These are phyloP conservation scores for Hydroisotoma schaefferi DNA, from an alignment of 2,888 invertebrate species.

Conservation along the genomic window DNA sequence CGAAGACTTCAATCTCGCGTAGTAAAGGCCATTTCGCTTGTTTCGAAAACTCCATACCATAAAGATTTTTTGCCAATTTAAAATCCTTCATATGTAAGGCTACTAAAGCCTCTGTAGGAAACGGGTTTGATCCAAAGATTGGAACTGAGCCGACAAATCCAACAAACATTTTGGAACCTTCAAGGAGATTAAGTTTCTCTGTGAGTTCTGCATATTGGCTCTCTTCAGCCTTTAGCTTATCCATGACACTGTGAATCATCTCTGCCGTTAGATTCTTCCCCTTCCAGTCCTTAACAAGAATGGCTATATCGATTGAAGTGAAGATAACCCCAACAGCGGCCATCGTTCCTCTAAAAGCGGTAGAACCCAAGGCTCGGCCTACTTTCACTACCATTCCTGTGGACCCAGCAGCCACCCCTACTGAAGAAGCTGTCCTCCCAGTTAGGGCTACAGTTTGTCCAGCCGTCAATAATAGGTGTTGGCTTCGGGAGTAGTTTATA, in stretches of 20 bases:
- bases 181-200: neutral
- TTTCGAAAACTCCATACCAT: too few species aligned
- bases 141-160: neutral
- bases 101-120: neutral
- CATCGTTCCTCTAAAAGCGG: conserved; percentile 1
- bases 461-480: neutral
- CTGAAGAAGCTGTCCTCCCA: neutral
- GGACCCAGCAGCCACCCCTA: neutral
- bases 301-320: conserved; percentile 8
- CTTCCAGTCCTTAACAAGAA: conserved; percentile 9
- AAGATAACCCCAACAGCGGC: conserved; percentile 7
- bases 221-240: neutral
- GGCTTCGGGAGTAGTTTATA: neutral
- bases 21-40: too few species aligned
- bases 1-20: too few species aligned
- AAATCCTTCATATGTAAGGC: neutral
- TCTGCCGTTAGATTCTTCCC: neutral
- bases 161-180: neutral
- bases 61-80: neutral
- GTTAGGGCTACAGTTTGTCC: neutral
- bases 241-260: conserved; percentile 3
- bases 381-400: neutral
- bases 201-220: neutral
- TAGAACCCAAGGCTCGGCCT: neutral
- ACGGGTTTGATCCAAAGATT: conserved; percentile 2